Conservation (phyloP, 2,113 vertebrate species). For the Pollimyrus isidori region DNA sequence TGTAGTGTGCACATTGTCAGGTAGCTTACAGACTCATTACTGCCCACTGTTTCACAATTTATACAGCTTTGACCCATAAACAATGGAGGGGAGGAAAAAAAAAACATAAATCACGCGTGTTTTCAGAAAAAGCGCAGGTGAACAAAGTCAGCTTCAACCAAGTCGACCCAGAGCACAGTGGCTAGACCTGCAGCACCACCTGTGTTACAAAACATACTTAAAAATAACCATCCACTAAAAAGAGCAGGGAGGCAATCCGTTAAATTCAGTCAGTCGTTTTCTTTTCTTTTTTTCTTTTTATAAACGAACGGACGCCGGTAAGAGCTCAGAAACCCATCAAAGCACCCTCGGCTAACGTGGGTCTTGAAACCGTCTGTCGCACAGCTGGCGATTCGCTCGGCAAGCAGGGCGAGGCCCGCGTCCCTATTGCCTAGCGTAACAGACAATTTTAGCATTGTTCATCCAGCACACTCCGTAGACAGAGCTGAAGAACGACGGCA, state of each 20-base stretch:
- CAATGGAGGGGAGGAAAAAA: neutral
- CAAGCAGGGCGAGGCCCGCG: neutral
- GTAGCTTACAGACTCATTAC: neutral
- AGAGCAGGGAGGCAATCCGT: neutral
- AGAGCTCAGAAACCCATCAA: neutral
- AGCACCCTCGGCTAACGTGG: neutral
- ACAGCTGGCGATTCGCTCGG: neutral
- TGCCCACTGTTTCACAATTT: neutral
- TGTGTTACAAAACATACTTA: neutral
- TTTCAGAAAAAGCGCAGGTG: neutral
- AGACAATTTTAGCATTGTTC: neutral
- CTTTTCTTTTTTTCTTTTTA: neutral
- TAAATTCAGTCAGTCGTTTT: neutral
- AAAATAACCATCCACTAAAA: conserved; percentile 7
- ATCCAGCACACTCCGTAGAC: neutral
- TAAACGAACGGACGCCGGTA: neutral
- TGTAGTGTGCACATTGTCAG: neutral
- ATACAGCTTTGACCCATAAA: neutral
- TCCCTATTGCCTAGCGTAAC: neutral
- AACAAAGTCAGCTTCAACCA: neutral
- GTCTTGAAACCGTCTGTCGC: neutral
- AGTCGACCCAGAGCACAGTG: neutral
- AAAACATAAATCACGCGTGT: neutral
- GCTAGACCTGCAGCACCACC: conserved; percentile 2
- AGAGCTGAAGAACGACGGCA: neutral